Evolutionary conservation across 2,113 vertebrate genomes (phyloP).

Genomic region (Calyptommatus sinebrachiatus): DNA sequence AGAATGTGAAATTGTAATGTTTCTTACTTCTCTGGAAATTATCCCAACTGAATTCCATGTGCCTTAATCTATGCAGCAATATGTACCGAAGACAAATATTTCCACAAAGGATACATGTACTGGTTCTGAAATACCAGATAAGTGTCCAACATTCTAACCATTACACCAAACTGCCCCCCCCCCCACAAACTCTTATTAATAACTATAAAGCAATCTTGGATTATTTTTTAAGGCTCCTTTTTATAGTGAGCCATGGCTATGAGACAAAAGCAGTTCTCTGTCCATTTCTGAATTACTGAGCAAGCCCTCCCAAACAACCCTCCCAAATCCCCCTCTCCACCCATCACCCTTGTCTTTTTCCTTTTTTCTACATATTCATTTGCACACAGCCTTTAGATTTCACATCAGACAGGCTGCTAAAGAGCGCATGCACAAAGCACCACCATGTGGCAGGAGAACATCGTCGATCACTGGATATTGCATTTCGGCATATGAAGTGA

Average conservation of each 20-base stretch:
- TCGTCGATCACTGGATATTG: slow-evolving; percentile 56
- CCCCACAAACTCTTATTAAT: slow-evolving; percentile 38
- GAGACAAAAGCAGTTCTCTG: slow-evolving; percentile 51
- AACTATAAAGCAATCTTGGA: slow-evolving; percentile 10
- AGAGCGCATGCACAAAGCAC: slow-evolving; percentile 52
- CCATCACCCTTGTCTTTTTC: not conserved
- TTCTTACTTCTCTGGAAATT: too few species aligned
- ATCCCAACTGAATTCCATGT: too few species aligned
- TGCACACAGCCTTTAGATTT: slow-evolving; percentile 8
- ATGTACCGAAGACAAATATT: too few species aligned
- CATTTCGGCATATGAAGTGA: slow-evolving; percentile 44
- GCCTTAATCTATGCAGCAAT: too few species aligned
- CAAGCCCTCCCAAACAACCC: slow-evolving; percentile 20
- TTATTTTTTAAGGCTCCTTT: too few species aligned
- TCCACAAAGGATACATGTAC: too few species aligned
- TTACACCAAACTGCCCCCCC: slow-evolving; percentile 6
- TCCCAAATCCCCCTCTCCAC: slow-evolving; percentile 41
- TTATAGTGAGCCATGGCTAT: slow-evolving; percentile 37
- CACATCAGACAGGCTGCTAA: slow-evolving; percentile 11
- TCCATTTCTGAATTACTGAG: slow-evolving; percentile 48
- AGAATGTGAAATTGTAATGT: too few species aligned
- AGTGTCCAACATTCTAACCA: slow-evolving; percentile 34
- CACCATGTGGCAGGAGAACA: slow-evolving; percentile 71
- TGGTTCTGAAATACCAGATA: slow-evolving; percentile 40
- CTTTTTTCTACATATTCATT: slow-evolving; percentile 5